Conservation (phyloP, 2,888 invertebrate species). For the Brachynemurus nebulosus region DNA sequence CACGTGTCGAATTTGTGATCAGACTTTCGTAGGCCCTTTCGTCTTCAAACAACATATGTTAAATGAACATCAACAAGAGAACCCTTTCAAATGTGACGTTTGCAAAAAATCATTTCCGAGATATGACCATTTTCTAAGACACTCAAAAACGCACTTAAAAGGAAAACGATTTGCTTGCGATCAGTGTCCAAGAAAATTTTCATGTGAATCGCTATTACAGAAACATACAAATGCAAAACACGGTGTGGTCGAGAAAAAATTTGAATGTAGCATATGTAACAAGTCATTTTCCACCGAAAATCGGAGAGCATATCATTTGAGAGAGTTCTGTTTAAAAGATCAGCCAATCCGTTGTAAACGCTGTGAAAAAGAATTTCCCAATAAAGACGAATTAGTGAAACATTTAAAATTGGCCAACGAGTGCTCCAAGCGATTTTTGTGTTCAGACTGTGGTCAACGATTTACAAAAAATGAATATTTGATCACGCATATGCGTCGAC, state of each 20-base stretch:
- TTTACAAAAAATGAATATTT: slow-evolving; percentile 44
- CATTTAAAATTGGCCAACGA: slow-evolving; percentile 42
- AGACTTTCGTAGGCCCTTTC: slow-evolving; percentile 33
- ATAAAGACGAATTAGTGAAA: slow-evolving; percentile 36
- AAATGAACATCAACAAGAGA: slow-evolving; percentile 30
- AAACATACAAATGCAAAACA: slow-evolving; percentile 34
- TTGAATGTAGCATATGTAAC: slow-evolving; percentile 28
- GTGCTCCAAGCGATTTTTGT: slow-evolving; percentile 37
- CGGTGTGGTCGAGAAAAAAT: slow-evolving; percentile 28
- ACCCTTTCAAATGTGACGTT: slow-evolving; percentile 30
- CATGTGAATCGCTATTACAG: slow-evolving; percentile 34
- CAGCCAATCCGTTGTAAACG: slow-evolving; percentile 29
- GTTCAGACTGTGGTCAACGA: slow-evolving; percentile 42
- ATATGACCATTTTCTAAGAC: slow-evolving; percentile 28
- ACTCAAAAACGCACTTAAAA: slow-evolving; percentile 28
- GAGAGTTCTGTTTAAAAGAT: slow-evolving; percentile 27
- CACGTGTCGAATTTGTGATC: slow-evolving; percentile 27
- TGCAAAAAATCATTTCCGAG: slow-evolving; percentile 32
- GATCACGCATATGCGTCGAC: slow-evolving; percentile 41
- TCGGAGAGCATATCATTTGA: slow-evolving; percentile 38
- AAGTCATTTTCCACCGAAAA: slow-evolving; percentile 39
- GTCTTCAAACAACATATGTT: slow-evolving; percentile 34
- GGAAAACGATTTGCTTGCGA: slow-evolving; percentile 29
- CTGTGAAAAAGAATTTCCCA: slow-evolving; percentile 32
- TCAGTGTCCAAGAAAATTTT: slow-evolving; percentile 35